These are phyloP conservation scores for Mesitornis unicolor DNA, from an alignment of 2,113 vertebrate species.

Conservation along the genomic window DNA sequence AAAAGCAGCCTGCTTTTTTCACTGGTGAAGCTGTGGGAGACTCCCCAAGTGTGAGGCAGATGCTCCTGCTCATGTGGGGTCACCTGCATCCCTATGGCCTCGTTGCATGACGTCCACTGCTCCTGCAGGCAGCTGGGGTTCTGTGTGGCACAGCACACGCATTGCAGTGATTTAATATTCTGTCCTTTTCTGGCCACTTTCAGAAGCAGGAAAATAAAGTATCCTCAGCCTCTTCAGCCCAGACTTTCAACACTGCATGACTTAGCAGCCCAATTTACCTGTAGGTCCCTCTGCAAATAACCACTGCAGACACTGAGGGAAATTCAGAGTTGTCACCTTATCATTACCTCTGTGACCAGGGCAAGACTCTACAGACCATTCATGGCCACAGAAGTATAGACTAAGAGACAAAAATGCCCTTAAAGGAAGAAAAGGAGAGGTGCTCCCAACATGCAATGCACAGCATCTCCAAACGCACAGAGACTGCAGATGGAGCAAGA, in stretches of 20 bases:
- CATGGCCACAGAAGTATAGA: background rate
- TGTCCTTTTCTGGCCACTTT: background rate
- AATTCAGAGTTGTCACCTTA: background rate
- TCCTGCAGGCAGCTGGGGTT: background rate
- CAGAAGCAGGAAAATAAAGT: background rate
- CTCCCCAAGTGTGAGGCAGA: background rate
- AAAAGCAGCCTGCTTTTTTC: background rate
- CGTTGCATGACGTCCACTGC: rapidly evolving
- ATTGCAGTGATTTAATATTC: background rate
- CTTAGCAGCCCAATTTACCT: background rate
- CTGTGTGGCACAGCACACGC: background rate
- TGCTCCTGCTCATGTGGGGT: rapidly evolving
- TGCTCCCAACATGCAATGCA: background rate
- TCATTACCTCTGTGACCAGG: background rate
- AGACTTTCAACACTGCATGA: background rate
- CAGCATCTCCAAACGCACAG: background rate
- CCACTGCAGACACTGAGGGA: background rate
- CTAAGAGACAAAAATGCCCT: background rate
- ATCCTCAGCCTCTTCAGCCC: background rate
- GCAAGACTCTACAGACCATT: background rate
- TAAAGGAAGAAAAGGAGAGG: background rate
- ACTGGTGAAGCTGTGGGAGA: background rate
- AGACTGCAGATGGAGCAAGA: background rate
- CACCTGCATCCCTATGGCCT: background rate
- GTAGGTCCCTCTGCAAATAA: background rate